These are phyloP conservation scores for Drosophila saltans DNA, from an alignment of 1,140 invertebrate species.

Conservation along the genomic window DNA sequence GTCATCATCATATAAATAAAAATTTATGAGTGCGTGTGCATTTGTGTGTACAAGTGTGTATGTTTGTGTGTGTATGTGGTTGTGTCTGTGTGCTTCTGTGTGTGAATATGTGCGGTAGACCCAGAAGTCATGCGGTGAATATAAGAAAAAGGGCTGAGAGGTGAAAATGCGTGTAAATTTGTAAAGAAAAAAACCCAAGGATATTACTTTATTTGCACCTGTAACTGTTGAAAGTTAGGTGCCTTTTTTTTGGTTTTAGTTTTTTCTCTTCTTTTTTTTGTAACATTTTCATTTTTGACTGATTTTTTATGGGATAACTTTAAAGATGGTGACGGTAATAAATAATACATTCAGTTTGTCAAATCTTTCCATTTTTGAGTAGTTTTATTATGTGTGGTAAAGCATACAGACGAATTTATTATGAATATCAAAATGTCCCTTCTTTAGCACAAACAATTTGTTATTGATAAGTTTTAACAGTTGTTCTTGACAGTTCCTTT, in stretches of 20 bases:
- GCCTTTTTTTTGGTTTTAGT: not conserved
- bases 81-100: conserved; percentile 35
- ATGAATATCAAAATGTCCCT: too few relatives aligned
- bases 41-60: conserved; percentile 24
- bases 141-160: conserved; percentile 14
- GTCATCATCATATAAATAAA: conserved; percentile 81
- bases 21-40: conserved; percentile 63
- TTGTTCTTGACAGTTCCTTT: too few relatives aligned
- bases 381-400: too few relatives aligned
- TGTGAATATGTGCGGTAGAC: conserved; percentile 33
- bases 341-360: not conserved
- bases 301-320: not conserved
- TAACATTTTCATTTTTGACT: not conserved
- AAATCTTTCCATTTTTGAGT: too few relatives aligned
- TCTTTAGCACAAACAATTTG: too few relatives aligned
- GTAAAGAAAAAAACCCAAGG: conserved; percentile 25
- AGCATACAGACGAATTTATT: too few relatives aligned
- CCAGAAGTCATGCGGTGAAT: conserved; percentile 42
- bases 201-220: conserved; percentile 59
- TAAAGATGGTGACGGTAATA: not conserved
- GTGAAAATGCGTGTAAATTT: conserved; percentile 29
- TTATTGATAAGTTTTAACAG: too few relatives aligned
- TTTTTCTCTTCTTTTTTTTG: not conserved
- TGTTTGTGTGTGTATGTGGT: conserved; percentile 15
- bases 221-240: conserved; percentile 28